A percentile compares a stretch with the other conserved stretches of the same genome.
Evolutionary conservation across 2,888 invertebrate species (phyloP).

Genomic region (Chelonus formosanus): DNA sequence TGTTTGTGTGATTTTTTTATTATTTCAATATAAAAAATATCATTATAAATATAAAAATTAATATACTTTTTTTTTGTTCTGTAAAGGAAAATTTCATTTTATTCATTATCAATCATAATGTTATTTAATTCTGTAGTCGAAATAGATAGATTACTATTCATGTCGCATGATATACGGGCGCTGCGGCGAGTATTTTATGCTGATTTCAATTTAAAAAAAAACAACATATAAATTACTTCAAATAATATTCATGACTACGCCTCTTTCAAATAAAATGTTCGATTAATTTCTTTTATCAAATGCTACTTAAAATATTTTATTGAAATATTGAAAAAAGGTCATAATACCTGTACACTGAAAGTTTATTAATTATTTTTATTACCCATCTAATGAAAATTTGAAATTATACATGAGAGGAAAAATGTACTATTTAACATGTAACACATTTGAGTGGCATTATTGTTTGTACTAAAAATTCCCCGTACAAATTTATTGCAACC

Average conservation of each 20-base stretch:
- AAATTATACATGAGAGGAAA: no score
- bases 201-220: constrained; percentile 7
- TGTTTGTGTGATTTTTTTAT: constrained; percentile 49
- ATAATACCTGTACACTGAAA: no score
- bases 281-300: no score
- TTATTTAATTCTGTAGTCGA: constrained; percentile 40
- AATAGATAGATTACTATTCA: constrained; percentile 56
- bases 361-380: no score
- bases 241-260: constrained; percentile 8
- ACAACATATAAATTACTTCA: neutral
- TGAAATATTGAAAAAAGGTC: no score
- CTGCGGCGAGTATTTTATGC: constrained; percentile 54
- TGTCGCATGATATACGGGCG: constrained; percentile 62
- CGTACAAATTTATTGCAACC: no score
- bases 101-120: constrained; percentile 15
- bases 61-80: neutral
- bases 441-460: no score
- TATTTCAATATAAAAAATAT: no score
- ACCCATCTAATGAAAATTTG: no score
- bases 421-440: no score
- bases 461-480: no score
- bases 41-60: no score
- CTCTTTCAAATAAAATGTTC: neutral
- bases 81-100: constrained; percentile 8
- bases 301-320: neutral